A percentile compares a stretch with the other conserved stretches of the same genome.
These are phyloP conservation scores for Drosophila sordidapex DNA, from an alignment of 2,888 invertebrate species.

Conservation along the genomic window DNA sequence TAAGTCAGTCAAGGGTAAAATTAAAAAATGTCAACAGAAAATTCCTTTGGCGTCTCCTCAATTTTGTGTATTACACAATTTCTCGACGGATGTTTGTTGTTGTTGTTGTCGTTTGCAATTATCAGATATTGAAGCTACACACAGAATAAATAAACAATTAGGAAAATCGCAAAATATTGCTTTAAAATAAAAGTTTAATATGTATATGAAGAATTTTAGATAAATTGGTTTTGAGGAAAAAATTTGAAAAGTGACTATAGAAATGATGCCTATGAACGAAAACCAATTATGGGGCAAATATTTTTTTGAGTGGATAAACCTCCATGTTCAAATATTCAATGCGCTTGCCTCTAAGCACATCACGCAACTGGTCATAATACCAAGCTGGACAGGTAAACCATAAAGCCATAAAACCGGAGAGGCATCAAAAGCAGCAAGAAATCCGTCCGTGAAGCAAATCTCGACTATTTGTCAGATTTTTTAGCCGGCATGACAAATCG, in stretches of 20 bases:
- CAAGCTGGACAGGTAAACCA: slow-evolving; percentile 45
- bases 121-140: slow-evolving; percentile 33
- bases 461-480: slow-evolving; percentile 64
- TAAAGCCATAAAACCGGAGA: slow-evolving; percentile 17
- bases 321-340: slow-evolving; percentile 6
- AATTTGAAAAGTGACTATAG: not conserved
- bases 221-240: not conserved
- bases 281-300: not conserved
- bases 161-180: not conserved
- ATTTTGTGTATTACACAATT: slow-evolving; percentile 58
- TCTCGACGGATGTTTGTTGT: slow-evolving; percentile 6
- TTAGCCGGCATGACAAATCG: slow-evolving; percentile 51
- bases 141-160: not conserved
- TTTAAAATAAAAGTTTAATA: not conserved
- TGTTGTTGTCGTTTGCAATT: slow-evolving; percentile 39
- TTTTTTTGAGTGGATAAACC: not conserved
- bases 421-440: not conserved
- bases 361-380: slow-evolving; percentile 27
- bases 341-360: not conserved
- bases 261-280: not conserved
- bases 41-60: slow-evolving; percentile 74
- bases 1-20: slow-evolving; percentile 80
- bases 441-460: slow-evolving; percentile 46
- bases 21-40: slow-evolving; percentile 82
- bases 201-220: not conserved